Percentiles rank a stretch among this genome's conserved stretches.
phyloP scores from a whole-genome alignment of 2,888 invertebrate species.

The Malthinus seriepunctatus region DNA sequence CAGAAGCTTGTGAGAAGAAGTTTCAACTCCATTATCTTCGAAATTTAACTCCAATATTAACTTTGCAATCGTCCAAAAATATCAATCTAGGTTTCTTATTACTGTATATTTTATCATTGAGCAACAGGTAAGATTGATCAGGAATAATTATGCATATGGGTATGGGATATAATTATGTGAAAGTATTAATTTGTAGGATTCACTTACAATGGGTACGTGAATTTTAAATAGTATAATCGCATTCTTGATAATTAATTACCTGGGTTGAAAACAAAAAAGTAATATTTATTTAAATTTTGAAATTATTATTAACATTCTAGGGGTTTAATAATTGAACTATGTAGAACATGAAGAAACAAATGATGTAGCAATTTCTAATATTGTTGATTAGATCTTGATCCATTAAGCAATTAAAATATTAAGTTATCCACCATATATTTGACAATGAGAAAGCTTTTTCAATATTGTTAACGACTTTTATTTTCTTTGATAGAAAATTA shows the following conservation, averaged over 20 bases:
- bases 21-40: too few relatives aligned
- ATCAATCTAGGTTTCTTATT: too few relatives aligned
- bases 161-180: not conserved
- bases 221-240: constrained; percentile 6
- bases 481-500: too few relatives aligned
- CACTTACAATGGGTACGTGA: not conserved
- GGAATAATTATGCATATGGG: not conserved
- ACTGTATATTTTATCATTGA: not conserved
- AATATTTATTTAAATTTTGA: constrained; percentile 6
- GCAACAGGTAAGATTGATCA: not conserved
- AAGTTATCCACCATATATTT: not conserved
- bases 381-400: not conserved
- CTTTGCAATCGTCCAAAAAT: too few relatives aligned
- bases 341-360: not conserved
- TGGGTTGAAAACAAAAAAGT: constrained; percentile 4
- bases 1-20: too few relatives aligned
- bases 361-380: not conserved
- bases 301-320: not conserved
- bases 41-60: too few relatives aligned
- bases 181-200: constrained; percentile 6
- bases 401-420: not conserved
- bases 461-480: not conserved
- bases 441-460: not conserved
- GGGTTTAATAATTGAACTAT: constrained; percentile 6
- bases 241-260: constrained; percentile 1